Percentiles rank a stretch among this genome's conserved stretches.
Conservation (phyloP, 2,888 invertebrate genomes). For the Eristalinus sepulchralis region DNA sequence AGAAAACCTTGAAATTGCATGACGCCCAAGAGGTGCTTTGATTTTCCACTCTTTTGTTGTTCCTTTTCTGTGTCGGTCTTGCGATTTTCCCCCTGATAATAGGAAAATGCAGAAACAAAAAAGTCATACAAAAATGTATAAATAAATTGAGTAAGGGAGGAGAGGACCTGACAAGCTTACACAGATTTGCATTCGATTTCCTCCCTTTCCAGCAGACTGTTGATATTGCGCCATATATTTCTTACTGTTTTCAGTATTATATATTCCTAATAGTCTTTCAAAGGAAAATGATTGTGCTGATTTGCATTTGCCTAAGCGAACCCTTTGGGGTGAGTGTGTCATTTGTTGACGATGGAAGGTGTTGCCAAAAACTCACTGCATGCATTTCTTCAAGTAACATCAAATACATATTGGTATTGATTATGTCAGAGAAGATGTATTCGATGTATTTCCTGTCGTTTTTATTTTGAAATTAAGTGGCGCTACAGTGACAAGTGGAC, state of each 20-base stretch:
- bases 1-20: slow-evolving; percentile 67
- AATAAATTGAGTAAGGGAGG: slow-evolving; percentile 16
- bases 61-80: slow-evolving; percentile 21
- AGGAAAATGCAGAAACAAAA: slow-evolving; percentile 25
- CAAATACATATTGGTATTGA: neutral
- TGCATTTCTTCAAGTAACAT: neutral
- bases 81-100: slow-evolving; percentile 30
- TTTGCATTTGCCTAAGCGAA: slow-evolving; percentile 47
- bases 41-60: slow-evolving; percentile 13
- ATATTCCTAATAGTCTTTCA: slow-evolving; percentile 5
- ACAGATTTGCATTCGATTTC: slow-evolving; percentile 26
- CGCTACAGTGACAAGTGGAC: too few species aligned
- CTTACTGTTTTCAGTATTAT: neutral
- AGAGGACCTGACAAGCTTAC: slow-evolving; percentile 48
- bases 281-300: slow-evolving; percentile 38
- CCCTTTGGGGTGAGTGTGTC: neutral
- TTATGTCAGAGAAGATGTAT: too few species aligned
- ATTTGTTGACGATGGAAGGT: neutral
- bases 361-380: neutral
- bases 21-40: slow-evolving; percentile 55
- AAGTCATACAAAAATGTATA: neutral
- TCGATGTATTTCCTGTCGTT: too few species aligned
- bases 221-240: slow-evolving; percentile 55
- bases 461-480: too few species aligned
- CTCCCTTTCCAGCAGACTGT: slow-evolving; percentile 39